phyloP scores from a whole-genome alignment of 2,797 vertebrate genomes.

The Parauchenoglanis ngamensis region DNA sequence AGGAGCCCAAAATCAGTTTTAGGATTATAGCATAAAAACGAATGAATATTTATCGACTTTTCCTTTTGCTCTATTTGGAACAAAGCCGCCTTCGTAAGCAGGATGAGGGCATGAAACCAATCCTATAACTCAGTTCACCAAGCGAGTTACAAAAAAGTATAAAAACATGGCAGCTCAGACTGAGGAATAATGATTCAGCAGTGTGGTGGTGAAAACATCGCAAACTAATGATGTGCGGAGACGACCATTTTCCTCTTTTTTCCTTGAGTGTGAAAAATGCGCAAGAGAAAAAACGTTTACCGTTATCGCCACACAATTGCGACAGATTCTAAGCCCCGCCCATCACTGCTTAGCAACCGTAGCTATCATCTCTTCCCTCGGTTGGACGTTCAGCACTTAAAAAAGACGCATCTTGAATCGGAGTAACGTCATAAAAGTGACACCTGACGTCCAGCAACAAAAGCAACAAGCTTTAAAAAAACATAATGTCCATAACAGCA shows the following conservation, averaged over 20 bases:
- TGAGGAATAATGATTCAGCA: too few species aligned
- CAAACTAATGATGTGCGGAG: neutral
- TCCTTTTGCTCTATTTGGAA: neutral
- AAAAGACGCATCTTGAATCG: neutral
- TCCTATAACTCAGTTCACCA: too few species aligned
- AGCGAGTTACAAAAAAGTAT: neutral
- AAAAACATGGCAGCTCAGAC: conserved; percentile 8
- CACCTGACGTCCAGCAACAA: neutral
- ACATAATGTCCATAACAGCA: neutral
- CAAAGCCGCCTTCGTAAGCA: neutral
- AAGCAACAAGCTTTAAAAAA: neutral
- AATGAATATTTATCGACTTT: neutral
- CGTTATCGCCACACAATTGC: neutral
- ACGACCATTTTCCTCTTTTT: neutral
- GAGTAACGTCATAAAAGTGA: neutral
- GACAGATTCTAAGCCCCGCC: neutral
- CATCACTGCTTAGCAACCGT: neutral
- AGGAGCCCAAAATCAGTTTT: neutral
- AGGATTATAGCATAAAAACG: neutral
- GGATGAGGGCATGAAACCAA: neutral
- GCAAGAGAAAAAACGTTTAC: neutral
- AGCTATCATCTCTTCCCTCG: neutral
- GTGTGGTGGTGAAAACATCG: neutral
- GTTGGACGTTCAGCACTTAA: neutral
- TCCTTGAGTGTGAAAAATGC: neutral